Conservation (phyloP, 2,797 vertebrate species). For the Hippoglossus hippoglossus region DNA sequence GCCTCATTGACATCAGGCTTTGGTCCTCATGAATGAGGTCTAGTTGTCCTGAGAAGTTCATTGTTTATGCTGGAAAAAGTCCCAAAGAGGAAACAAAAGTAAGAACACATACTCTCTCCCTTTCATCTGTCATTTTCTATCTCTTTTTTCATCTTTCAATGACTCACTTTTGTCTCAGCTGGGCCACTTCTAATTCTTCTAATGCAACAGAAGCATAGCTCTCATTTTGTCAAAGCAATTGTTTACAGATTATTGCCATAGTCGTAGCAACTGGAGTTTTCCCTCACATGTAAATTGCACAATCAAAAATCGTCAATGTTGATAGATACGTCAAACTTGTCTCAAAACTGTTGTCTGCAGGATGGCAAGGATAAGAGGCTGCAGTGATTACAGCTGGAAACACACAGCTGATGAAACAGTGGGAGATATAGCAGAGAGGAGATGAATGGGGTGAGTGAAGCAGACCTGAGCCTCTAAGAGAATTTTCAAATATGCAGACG, state of each 20-base stretch:
- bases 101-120: too few species aligned
- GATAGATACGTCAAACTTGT: neutral
- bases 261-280: slow-evolving; percentile 19
- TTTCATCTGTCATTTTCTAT: neutral
- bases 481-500: slow-evolving; percentile 28
- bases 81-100: too few species aligned
- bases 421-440: slow-evolving; percentile 33
- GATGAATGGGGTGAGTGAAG: slow-evolving; percentile 35
- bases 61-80: too few species aligned
- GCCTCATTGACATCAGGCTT: too few species aligned
- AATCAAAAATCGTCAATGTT: neutral
- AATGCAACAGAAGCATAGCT: slow-evolving; percentile 22
- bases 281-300: slow-evolving; percentile 13
- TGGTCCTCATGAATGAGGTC: too few species aligned
- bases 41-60: too few species aligned
- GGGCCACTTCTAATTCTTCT: slow-evolving; percentile 20
- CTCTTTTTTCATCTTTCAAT: slow-evolving; percentile 14
- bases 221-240: slow-evolving; percentile 23
- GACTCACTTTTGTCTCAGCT: neutral
- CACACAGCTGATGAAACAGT: slow-evolving; percentile 35
- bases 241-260: neutral
- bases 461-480: slow-evolving; percentile 23
- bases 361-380: neutral
- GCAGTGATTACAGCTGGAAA: slow-evolving; percentile 34
- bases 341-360: too few species aligned